Percentiles rank a stretch among this genome's conserved stretches.
These are phyloP conservation scores for Leptopilina drosophilae DNA, from an alignment of 2,888 invertebrate genomes.

Conservation along the genomic window DNA sequence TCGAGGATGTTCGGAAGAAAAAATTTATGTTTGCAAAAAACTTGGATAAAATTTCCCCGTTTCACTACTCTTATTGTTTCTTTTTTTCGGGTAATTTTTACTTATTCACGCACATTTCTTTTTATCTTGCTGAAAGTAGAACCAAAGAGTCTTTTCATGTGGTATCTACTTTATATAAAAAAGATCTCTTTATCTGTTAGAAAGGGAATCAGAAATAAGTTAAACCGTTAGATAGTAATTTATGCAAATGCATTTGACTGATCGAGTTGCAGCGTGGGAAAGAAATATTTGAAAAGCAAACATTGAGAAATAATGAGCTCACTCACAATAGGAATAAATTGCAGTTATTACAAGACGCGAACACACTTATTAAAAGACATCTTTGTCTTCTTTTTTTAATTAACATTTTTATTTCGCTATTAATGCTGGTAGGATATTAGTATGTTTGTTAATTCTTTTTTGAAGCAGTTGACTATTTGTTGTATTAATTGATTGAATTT, in stretches of 20 bases:
- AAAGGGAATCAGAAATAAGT: constrained; percentile 14
- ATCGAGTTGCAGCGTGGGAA: constrained; percentile 20
- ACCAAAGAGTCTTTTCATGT: neutral
- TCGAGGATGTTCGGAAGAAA: too few species aligned
- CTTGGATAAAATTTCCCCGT: neutral
- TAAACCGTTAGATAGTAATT: constrained; percentile 8
- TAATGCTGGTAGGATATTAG: too few species aligned
- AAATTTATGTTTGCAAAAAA: neutral
- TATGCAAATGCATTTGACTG: constrained; percentile 20
- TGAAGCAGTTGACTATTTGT: too few species aligned
- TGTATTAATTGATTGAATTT: too few species aligned
- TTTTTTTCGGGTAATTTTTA: neutral
- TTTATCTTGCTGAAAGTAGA: neutral
- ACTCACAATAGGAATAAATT: constrained; percentile 14
- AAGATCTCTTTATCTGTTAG: constrained; percentile 2
- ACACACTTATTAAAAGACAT: neutral
- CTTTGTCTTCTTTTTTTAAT: neutral
- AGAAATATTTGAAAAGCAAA: constrained; percentile 14
- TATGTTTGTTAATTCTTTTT: too few species aligned
- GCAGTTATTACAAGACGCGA: constrained; percentile 15
- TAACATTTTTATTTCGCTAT: neutral
- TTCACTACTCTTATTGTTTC: neutral
- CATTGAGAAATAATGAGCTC: constrained; percentile 20
- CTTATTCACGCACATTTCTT: neutral
- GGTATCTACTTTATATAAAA: neutral